phyloP scores from a whole-genome alignment of 2,888 invertebrate species.

The Ectobius pallidus region DNA sequence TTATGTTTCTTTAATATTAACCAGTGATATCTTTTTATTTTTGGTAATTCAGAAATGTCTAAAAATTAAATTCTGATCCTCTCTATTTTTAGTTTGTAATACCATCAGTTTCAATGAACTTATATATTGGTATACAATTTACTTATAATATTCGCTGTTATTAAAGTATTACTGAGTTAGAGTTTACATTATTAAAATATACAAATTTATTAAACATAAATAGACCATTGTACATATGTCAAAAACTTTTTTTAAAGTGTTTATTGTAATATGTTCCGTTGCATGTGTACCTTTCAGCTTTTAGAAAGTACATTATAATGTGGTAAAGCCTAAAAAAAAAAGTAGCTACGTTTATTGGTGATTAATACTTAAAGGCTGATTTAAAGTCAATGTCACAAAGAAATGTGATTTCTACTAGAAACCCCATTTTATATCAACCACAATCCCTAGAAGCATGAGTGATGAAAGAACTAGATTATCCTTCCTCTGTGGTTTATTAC shows the following conservation, averaged over 20 bases:
- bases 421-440: constrained; percentile 26
- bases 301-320: background rate
- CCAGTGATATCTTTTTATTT: no score
- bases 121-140: no score
- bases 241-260: background rate
- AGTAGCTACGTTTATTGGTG: background rate
- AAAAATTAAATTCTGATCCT: no score
- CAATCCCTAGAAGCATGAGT: background rate
- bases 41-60: no score
- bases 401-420: constrained; percentile 31
- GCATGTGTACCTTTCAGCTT: background rate
- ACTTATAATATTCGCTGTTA: no score
- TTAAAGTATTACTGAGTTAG: no score
- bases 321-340: constrained; percentile 13
- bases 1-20: no score
- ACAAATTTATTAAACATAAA: background rate
- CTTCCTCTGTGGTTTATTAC: background rate
- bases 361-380: constrained; percentile 31
- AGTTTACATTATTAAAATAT: constrained; percentile 1
- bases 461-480: background rate
- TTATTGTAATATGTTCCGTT: background rate
- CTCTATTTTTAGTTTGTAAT: no score
- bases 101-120: no score
- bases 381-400: constrained; percentile 31
- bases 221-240: background rate